Percentiles rank a stretch among this genome's conserved stretches.
Evolutionary conservation across 1,140 invertebrate species (phyloP).

Genomic region (Phenacoccus solenopsis): DNA sequence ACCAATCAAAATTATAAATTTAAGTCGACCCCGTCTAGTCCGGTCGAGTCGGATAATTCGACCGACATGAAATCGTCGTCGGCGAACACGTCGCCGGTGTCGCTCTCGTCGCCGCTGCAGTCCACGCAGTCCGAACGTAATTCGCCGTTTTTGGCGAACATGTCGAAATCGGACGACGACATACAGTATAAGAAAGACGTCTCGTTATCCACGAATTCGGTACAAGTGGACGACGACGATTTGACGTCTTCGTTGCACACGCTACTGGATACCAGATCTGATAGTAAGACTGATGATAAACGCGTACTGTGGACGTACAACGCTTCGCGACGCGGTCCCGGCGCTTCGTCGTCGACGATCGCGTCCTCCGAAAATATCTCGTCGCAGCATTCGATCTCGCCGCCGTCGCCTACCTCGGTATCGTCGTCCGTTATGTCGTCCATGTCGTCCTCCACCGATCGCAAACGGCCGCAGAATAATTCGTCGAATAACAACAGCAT

Average conservation of each 20-base stretch:
- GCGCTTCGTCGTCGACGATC: constrained; percentile 8
- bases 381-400: constrained; percentile 35
- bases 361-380: constrained; percentile 18
- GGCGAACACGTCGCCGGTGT: constrained; percentile 40
- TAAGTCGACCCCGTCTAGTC: constrained; percentile 7
- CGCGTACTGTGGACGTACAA: constrained; percentile 86
- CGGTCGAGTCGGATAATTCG: constrained; percentile 19
- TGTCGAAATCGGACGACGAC: constrained; percentile 74
- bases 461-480: constrained; percentile 21
- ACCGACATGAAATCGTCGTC: constrained; percentile 37
- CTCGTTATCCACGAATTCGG: constrained; percentile 67
- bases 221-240: constrained; percentile 86
- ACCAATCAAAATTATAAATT: background rate
- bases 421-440: constrained; percentile 75
- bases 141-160: constrained; percentile 35
- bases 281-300: constrained; percentile 36
- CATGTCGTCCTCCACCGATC: constrained; percentile 37
- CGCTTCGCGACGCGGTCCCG: constrained; percentile 41
- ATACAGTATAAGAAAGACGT: constrained; percentile 45
- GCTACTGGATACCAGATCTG: constrained; percentile 65
- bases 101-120: constrained; percentile 27
- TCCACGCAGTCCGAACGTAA: constrained; percentile 26
- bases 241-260: constrained; percentile 84
- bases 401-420: constrained; percentile 66
- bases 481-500: constrained; percentile 18